phyloP scores from a whole-genome alignment of 2,797 vertebrate genomes.

The Anomalospiza imberbis region DNA sequence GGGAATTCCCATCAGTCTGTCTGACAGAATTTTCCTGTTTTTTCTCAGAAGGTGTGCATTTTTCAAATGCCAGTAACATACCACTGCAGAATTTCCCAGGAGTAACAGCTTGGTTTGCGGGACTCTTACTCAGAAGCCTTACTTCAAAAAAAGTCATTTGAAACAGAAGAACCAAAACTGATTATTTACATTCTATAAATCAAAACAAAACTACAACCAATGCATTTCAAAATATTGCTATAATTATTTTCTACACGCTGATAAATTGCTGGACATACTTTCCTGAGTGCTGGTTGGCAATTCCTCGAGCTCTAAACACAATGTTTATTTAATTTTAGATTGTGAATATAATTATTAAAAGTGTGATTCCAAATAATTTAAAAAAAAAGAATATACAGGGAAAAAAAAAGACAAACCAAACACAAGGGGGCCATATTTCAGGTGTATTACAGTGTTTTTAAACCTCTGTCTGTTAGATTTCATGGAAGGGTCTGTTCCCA shows the following conservation, averaged over 20 bases:
- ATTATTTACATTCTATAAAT: conserved; percentile 56
- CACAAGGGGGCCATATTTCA: neutral
- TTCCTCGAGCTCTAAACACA: neutral
- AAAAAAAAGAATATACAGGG: neutral
- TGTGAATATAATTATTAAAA: conserved; percentile 28
- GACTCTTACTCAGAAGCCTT: conserved; percentile 52
- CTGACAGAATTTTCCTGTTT: conserved; percentile 85
- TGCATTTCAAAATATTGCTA: conserved; percentile 52
- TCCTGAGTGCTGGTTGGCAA: conserved; percentile 11
- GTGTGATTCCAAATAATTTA: neutral
- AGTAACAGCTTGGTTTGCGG: conserved; percentile 76
- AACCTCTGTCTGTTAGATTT: neutral
- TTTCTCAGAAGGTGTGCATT: conserved; percentile 79
- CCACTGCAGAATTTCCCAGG: conserved; percentile 77
- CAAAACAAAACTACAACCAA: conserved; percentile 47
- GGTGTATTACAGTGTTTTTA: neutral
- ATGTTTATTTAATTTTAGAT: conserved; percentile 27
- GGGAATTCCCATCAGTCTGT: conserved; percentile 84
- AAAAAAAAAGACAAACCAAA: neutral
- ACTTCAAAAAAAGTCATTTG: conserved; percentile 55
- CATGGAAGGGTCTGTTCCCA: neutral
- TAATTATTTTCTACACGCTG: conserved; percentile 41
- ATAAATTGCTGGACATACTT: conserved; percentile 60
- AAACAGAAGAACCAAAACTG: conserved; percentile 55
- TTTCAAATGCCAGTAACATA: conserved; percentile 83